These are phyloP conservation scores for Atrichornis clamosus DNA, from an alignment of 2,113 vertebrate genomes.

Conservation along the genomic window DNA sequence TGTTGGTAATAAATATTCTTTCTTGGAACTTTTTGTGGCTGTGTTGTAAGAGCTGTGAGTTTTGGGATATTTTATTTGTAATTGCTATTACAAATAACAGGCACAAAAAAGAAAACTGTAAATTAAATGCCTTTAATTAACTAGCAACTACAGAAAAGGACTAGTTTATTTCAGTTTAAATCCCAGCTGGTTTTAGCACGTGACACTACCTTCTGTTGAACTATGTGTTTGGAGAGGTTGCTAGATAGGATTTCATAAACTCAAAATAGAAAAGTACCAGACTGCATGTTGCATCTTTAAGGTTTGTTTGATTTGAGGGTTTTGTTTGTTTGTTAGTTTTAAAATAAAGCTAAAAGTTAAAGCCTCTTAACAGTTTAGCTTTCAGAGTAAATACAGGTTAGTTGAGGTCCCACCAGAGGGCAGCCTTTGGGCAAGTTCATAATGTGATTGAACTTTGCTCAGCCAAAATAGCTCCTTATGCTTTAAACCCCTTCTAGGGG, in stretches of 20 bases:
- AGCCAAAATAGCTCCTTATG: neutral
- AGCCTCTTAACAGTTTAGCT: neutral
- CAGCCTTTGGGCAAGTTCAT: neutral
- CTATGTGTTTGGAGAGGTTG: neutral
- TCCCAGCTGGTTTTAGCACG: neutral
- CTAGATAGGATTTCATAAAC: neutral
- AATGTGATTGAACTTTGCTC: rapidly evolving
- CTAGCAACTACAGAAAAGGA: neutral
- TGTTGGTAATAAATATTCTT: neutral
- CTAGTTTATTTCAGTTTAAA: neutral
- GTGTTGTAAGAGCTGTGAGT: neutral
- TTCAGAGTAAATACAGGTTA: neutral
- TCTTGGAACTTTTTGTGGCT: neutral
- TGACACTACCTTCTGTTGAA: neutral
- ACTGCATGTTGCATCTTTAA: neutral
- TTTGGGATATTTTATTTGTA: neutral
- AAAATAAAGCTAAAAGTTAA: neutral
- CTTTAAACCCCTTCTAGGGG: neutral
- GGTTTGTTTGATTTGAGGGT: neutral
- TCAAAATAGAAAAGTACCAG: neutral
- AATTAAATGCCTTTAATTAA: neutral
- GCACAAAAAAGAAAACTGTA: neutral
- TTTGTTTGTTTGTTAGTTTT: neutral
- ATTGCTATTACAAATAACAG: neutral
- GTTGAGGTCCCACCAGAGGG: constrained; percentile 4